A percentile compares a stretch with the other conserved stretches of the same genome.
Conservation (phyloP, 2,113 vertebrate species). For the Halcyon malimbica region DNA sequence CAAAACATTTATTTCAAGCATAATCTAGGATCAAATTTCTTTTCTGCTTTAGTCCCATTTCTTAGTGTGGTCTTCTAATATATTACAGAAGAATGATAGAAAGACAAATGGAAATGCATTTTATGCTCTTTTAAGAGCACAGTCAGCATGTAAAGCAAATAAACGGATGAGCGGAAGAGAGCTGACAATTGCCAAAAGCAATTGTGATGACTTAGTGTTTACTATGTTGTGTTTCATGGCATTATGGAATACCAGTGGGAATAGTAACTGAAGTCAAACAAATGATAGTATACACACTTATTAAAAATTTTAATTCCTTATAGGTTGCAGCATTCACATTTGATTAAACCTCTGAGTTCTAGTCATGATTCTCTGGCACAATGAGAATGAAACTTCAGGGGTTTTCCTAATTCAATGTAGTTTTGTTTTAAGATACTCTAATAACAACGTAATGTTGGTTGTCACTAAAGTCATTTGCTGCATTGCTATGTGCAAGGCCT, state of each 20-base stretch:
- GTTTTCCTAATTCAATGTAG: background rate
- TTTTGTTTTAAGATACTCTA: background rate
- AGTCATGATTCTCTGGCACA: background rate
- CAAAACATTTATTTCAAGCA: background rate
- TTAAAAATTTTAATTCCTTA: background rate
- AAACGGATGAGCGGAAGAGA: background rate
- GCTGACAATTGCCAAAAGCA: conserved; percentile 3
- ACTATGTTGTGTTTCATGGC: background rate
- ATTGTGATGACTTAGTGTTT: background rate
- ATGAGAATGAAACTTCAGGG: background rate
- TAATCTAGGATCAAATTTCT: background rate
- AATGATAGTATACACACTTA: background rate
- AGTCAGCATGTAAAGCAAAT: conserved; percentile 3
- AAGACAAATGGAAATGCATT: background rate
- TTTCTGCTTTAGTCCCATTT: background rate
- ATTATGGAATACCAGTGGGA: background rate
- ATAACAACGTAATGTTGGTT: background rate
- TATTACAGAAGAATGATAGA: background rate
- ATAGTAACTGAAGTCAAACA: background rate
- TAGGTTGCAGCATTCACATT: background rate
- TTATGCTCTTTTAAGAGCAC: background rate
- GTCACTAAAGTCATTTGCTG: background rate
- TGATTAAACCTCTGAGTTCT: background rate
- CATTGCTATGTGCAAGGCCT: background rate
- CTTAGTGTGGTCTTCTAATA: background rate